Evolutionary conservation across 2,797 vertebrate genomes (phyloP).

Genomic region (Acipenser transmontanus): DNA sequence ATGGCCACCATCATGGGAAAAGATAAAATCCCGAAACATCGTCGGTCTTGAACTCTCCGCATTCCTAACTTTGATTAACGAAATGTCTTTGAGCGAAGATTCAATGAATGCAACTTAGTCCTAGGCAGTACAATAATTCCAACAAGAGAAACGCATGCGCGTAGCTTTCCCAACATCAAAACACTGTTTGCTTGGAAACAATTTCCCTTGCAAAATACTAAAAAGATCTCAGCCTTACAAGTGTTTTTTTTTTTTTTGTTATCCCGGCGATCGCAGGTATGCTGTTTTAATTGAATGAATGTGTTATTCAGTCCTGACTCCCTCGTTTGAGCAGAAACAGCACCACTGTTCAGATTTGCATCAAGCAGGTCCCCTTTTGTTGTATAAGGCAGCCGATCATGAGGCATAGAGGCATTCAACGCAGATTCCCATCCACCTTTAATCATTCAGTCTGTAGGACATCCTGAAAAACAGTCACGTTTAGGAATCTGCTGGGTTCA

Average conservation of each 20-base stretch:
- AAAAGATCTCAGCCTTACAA: constrained; percentile 36
- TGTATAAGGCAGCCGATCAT: constrained; percentile 21
- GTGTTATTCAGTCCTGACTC: constrained; percentile 34
- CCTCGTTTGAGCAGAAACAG: constrained; percentile 29
- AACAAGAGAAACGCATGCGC: constrained; percentile 63
- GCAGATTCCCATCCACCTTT: constrained; percentile 18
- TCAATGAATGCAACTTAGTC: constrained; percentile 62
- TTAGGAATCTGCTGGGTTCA: constrained; percentile 30
- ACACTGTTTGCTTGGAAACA: constrained; percentile 40
- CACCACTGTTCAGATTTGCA: constrained; percentile 28
- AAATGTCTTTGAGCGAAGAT: constrained; percentile 51
- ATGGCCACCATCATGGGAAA: constrained; percentile 63
- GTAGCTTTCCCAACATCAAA: constrained; percentile 45
- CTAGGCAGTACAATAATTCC: constrained; percentile 53
- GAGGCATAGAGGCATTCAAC: constrained; percentile 24
- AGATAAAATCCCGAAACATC: constrained; percentile 60
- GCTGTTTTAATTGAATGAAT: constrained; percentile 33
- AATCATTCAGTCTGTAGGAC: constrained; percentile 16
- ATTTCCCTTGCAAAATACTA: constrained; percentile 31
- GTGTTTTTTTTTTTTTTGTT: constrained; percentile 33
- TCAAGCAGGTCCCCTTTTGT: constrained; percentile 24
- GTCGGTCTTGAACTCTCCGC: constrained; percentile 57
- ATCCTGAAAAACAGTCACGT: constrained; percentile 31
- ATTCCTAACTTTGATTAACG: constrained; percentile 56
- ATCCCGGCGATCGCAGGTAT: constrained; percentile 23